Conservation (phyloP, 2,888 invertebrate genomes). For the Rhagonycha fulva region DNA sequence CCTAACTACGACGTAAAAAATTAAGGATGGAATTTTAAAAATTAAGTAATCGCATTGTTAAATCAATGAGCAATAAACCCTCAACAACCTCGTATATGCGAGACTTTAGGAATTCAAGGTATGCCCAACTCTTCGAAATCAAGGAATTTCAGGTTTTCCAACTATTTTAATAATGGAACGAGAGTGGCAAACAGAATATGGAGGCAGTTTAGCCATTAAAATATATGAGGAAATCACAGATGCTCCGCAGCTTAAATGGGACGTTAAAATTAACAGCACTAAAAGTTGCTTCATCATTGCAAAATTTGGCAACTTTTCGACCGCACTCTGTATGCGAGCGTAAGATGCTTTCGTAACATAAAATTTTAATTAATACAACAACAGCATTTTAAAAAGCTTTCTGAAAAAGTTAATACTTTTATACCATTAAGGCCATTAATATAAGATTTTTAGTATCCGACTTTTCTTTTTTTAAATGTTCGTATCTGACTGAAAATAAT, state of each 20-base stretch:
- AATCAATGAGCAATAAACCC: background rate
- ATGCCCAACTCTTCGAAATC: constrained; percentile 21
- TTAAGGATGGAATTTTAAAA: background rate
- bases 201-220: constrained; percentile 20
- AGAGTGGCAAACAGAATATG: constrained; percentile 20
- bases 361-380: background rate
- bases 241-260: constrained; percentile 4
- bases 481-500: background rate
- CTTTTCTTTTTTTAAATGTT: background rate
- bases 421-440: background rate
- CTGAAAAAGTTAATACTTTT: background rate
- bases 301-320: background rate
- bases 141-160: constrained; percentile 28
- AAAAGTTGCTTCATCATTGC: background rate
- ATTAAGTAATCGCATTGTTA: background rate
- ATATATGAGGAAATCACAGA: constrained; percentile 23
- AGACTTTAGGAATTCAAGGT: constrained; percentile 15
- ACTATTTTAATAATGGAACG: constrained; percentile 27
- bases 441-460: background rate
- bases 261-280: constrained; percentile 5
- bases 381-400: background rate
- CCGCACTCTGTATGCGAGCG: background rate
- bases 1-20: too few relatives aligned
- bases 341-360: background rate
- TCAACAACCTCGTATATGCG: background rate